Evolutionary conservation across 2,797 vertebrate genomes (phyloP).

Genomic region (Helicolenus hilgendorfi): DNA sequence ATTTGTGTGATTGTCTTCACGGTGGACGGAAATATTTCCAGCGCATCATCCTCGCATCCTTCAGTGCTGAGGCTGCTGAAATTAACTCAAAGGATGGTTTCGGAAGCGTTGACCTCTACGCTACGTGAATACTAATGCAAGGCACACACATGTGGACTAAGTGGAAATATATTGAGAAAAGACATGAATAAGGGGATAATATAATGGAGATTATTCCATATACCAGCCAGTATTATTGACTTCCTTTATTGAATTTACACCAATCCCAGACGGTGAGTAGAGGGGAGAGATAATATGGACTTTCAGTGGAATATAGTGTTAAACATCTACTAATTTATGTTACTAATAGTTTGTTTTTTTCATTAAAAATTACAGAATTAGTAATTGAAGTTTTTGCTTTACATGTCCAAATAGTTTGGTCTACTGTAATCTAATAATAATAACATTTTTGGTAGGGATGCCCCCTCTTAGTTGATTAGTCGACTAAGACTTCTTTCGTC

Average conservation of each 20-base stretch:
- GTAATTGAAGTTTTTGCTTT: not conserved
- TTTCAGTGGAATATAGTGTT: not conserved
- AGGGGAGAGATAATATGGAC: not conserved
- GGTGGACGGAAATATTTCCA: not conserved
- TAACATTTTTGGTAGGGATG: not conserved
- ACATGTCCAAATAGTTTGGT: not conserved
- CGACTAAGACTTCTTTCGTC: too few species aligned
- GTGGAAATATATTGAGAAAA: not conserved
- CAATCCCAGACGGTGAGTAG: not conserved
- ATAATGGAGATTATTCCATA: not conserved
- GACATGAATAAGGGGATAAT: not conserved
- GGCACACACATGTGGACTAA: not conserved
- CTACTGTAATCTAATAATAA: not conserved
- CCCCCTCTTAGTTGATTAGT: too few species aligned
- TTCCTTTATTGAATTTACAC: not conserved
- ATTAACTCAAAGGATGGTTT: slow-evolving; percentile 11
- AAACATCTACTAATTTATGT: not conserved
- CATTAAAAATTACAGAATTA: not conserved
- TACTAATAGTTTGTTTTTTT: not conserved
- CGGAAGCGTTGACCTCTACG: not conserved
- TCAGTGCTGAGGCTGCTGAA: slow-evolving; percentile 38
- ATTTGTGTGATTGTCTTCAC: not conserved
- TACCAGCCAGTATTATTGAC: not conserved
- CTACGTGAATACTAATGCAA: slow-evolving; percentile 20
- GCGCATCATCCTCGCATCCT: not conserved